phyloP scores from a whole-genome alignment of 2,797 vertebrate species.

The Cuculus canorus region DNA sequence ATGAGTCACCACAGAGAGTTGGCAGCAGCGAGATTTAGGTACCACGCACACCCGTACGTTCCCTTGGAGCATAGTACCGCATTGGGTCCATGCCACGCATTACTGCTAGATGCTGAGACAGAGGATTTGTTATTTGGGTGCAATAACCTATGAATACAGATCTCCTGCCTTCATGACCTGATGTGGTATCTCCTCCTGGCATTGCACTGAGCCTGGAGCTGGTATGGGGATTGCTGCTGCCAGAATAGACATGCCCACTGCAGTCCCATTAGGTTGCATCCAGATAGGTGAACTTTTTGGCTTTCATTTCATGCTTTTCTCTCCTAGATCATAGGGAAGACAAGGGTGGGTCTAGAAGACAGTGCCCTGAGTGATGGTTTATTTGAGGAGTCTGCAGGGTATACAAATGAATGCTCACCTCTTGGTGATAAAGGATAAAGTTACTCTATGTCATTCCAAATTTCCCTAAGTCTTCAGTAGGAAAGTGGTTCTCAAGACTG shows the following conservation, averaged over 20 bases:
- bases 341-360: slow-evolving; percentile 47
- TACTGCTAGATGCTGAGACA: neutral
- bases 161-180: neutral
- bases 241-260: slow-evolving; percentile 20
- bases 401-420: neutral
- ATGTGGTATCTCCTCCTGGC: neutral
- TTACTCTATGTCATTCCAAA: neutral
- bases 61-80: neutral
- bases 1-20: neutral
- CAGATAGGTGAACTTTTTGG: slow-evolving; percentile 7
- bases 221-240: neutral
- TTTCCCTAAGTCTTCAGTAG: neutral
- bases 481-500: neutral
- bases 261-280: neutral
- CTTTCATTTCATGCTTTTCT: slow-evolving; percentile 3
- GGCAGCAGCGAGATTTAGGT: accelerated
- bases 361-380: neutral
- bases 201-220: accelerated
- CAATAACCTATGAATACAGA: neutral
- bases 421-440: neutral
- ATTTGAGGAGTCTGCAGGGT: slow-evolving; percentile 22
- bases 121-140: neutral
- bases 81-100: accelerated
- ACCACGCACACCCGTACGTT: accelerated
- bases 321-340: slow-evolving; percentile 11